Conservation (phyloP, 2,888 invertebrate species). For the Sarcophaga subvicina region DNA sequence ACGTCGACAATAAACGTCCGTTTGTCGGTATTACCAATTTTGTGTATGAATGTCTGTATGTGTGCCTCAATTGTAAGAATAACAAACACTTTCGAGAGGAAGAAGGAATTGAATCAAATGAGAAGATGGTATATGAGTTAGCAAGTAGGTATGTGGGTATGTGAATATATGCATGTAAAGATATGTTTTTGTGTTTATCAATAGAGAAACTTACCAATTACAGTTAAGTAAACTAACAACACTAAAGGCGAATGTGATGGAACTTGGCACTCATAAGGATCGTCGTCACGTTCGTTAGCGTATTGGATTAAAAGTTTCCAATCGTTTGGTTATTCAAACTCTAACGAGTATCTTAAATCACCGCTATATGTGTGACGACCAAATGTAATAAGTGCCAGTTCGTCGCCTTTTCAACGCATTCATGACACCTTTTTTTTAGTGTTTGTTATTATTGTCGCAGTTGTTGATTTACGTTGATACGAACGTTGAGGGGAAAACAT, state of each 20-base stretch:
- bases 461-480: background rate
- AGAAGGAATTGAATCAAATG: background rate
- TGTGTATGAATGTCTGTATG: no score
- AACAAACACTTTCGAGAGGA: background rate
- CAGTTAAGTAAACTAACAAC: conserved; percentile 86
- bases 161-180: background rate
- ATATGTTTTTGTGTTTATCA: background rate
- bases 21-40: no score
- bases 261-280: no score
- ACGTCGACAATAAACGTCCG: no score
- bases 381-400: no score
- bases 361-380: no score
- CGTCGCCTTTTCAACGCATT: no score
- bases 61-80: background rate
- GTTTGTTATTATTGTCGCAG: background rate
- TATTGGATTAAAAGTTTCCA: no score
- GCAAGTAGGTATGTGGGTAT: background rate
- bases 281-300: no score
- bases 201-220: conserved; percentile 86
- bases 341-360: no score
- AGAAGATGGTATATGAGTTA: background rate
- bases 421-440: conserved; percentile 80
- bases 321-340: no score
- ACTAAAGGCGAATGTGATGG: conserved; percentile 81
- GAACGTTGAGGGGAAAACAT: background rate